phyloP scores from a whole-genome alignment of 2,797 vertebrate genomes.

The Sphenodon punctatus region DNA sequence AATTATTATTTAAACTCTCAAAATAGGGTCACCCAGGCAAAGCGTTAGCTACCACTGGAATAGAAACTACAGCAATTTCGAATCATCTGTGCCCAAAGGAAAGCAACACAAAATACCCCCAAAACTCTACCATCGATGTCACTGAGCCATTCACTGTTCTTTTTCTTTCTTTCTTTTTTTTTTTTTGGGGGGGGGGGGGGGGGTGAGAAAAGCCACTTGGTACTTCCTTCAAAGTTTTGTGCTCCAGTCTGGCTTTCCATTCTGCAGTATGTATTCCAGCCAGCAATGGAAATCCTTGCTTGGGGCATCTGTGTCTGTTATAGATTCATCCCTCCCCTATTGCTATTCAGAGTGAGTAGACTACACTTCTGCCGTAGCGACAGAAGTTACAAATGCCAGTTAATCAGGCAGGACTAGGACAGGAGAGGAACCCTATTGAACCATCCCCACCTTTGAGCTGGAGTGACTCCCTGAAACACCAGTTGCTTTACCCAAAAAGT shows the following conservation, averaged over 20 bases:
- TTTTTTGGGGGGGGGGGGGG: no score
- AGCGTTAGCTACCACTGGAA: no score
- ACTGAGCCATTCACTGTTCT: not conserved
- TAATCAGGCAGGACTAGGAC: no score
- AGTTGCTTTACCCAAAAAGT: no score
- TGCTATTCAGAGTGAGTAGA: no score
- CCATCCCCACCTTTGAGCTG: no score
- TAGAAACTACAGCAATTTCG: not conserved
- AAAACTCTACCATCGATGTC: not conserved
- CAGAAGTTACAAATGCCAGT: no score
- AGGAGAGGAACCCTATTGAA: no score
- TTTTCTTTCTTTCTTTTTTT: constrained; percentile 3
- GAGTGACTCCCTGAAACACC: no score
- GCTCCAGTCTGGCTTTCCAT: not conserved
- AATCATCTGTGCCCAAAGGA: not conserved
- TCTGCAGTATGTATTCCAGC: not conserved
- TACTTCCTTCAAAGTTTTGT: constrained; percentile 16
- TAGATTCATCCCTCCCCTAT: not conserved
- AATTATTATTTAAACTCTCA: no score
- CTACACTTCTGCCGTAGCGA: no score
- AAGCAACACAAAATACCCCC: constrained; percentile 11
- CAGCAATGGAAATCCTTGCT: not conserved
- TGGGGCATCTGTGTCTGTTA: not conserved
- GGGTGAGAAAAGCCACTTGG: constrained; percentile 11
- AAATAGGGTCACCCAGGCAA: no score